These are phyloP conservation scores for Agrotis segetum DNA, from an alignment of 2,888 invertebrate genomes.

Conservation along the genomic window DNA sequence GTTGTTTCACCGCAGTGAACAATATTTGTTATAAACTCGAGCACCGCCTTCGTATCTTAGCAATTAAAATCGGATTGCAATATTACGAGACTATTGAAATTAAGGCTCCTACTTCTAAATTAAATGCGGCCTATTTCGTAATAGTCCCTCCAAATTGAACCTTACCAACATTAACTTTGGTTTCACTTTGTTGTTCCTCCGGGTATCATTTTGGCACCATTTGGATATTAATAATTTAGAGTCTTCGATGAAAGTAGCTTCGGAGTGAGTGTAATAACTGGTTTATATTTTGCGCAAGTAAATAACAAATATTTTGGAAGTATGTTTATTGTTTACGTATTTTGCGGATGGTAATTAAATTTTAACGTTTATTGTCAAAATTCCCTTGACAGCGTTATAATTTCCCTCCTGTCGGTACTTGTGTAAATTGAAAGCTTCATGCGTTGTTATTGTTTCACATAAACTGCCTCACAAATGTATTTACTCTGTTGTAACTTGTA, in stretches of 20 bases:
- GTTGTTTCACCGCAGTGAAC: slow-evolving; percentile 21
- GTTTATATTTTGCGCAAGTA: slow-evolving; percentile 58
- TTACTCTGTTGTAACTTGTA: not conserved
- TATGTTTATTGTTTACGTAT: slow-evolving; percentile 54
- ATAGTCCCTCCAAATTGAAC: slow-evolving; percentile 42
- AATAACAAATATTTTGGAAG: slow-evolving; percentile 64
- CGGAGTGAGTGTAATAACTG: slow-evolving; percentile 56
- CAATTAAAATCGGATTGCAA: slow-evolving; percentile 70
- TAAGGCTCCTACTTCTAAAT: slow-evolving; percentile 61
- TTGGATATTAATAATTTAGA: slow-evolving; percentile 62
- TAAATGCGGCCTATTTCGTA: slow-evolving; percentile 58
- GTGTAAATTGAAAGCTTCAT: slow-evolving; percentile 32
- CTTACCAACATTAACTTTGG: slow-evolving; percentile 36
- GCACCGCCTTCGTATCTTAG: slow-evolving; percentile 48
- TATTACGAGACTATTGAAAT: slow-evolving; percentile 66
- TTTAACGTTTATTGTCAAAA: slow-evolving; percentile 41
- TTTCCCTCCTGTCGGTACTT: slow-evolving; percentile 10
- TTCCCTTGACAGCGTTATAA: slow-evolving; percentile 21
- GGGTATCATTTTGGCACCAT: slow-evolving; percentile 35
- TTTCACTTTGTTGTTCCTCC: slow-evolving; percentile 38
- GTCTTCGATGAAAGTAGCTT: slow-evolving; percentile 49
- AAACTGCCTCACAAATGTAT: not conserved
- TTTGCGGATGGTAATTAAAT: slow-evolving; percentile 62
- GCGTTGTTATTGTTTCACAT: slow-evolving; percentile 24
- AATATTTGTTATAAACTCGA: slow-evolving; percentile 45